Conservation (phyloP, 2,888 invertebrate genomes). For the Anoplius nigerrimus region DNA sequence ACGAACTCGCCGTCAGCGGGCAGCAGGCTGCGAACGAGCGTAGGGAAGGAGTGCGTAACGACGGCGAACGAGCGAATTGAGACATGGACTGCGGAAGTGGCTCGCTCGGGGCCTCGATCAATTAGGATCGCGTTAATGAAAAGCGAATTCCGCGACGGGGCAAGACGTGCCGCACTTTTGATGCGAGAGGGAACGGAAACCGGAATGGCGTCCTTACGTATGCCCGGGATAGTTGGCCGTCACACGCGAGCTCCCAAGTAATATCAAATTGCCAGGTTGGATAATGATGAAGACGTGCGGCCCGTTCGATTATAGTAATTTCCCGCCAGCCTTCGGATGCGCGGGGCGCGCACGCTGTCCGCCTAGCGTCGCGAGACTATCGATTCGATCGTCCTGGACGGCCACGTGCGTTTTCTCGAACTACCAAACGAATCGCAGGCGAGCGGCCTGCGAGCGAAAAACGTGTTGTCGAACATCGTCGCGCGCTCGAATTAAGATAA, state of each 20-base stretch:
- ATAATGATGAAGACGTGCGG: not conserved
- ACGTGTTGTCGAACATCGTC: too few relatives aligned
- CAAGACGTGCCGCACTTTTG: too few relatives aligned
- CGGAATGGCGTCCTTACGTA: not conserved
- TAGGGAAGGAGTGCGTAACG: too few relatives aligned
- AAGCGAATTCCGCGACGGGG: not conserved
- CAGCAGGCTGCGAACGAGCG: not conserved
- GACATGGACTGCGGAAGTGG: too few relatives aligned
- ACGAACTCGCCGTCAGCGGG: too few relatives aligned
- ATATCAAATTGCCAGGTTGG: slow-evolving; percentile 18
- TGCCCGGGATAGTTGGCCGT: not conserved
- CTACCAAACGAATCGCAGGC: too few relatives aligned
- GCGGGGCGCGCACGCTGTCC: slow-evolving; percentile 7
- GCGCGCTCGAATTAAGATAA: too few relatives aligned
- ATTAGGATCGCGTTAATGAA: slow-evolving; percentile 8
- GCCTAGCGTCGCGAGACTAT: not conserved
- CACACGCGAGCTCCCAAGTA: slow-evolving; percentile 1
- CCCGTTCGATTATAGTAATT: slow-evolving; percentile 37
- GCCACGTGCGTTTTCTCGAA: too few relatives aligned
- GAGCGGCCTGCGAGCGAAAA: too few relatives aligned
- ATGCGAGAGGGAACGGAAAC: not conserved
- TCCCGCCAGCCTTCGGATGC: slow-evolving; percentile 21
- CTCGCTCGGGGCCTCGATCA: too few relatives aligned
- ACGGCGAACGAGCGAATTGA: too few relatives aligned
- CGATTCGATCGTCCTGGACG: not conserved